phyloP scores from a whole-genome alignment of 2,888 invertebrate species.

The Phytoseiulus persimilis region DNA sequence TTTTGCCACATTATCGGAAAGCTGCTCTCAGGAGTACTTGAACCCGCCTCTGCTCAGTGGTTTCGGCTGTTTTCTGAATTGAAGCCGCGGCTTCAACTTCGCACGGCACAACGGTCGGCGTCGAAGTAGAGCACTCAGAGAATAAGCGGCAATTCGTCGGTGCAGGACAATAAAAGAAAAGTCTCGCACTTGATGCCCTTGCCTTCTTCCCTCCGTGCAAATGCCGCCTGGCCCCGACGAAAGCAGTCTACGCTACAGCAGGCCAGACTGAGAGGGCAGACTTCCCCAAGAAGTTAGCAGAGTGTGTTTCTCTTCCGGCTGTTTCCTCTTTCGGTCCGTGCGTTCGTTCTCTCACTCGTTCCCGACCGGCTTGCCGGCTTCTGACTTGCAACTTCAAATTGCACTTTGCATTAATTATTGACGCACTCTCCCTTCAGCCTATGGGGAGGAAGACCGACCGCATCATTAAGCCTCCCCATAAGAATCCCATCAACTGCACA shows the following conservation, averaged over 20 bases:
- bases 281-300: neutral
- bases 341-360: neutral
- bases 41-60: too few species aligned
- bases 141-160: neutral
- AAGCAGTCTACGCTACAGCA: neutral
- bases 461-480: neutral
- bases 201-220: neutral
- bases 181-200: neutral
- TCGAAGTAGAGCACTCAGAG: neutral
- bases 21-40: too few species aligned
- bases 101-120: too few species aligned
- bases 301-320: neutral
- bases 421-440: neutral
- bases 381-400: neutral
- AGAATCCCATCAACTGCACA: neutral
- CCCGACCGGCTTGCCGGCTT: neutral
- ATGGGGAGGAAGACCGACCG: neutral
- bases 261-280: neutral
- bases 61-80: too few species aligned
- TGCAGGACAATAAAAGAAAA: neutral
- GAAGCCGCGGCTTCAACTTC: too few species aligned
- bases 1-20: too few species aligned
- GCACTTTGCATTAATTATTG: slow-evolving; percentile 5
- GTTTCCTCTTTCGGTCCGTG: neutral
- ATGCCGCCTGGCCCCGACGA: neutral